Evolutionary conservation across 2,888 invertebrate genomes (phyloP).

Genomic region (Drosophila emarginata): DNA sequence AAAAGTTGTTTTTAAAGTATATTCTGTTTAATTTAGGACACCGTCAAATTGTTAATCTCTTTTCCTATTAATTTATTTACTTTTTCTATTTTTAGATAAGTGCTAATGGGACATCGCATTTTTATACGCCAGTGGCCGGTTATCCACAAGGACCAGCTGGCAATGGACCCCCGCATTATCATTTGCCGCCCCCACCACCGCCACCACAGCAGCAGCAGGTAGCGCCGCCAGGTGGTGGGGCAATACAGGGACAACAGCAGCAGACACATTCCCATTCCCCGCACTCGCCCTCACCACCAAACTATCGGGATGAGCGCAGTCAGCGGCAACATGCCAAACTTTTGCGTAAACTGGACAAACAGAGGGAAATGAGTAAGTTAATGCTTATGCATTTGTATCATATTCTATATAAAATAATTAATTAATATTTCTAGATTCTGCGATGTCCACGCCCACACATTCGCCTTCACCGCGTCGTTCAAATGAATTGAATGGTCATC

Average conservation of each 20-base stretch:
- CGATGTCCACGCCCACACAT: constrained; percentile 84
- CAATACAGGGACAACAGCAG: constrained; percentile 48
- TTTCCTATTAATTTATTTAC: neutral
- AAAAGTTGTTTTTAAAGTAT: constrained; percentile 14
- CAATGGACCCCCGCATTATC: constrained; percentile 81
- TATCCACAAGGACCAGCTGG: constrained; percentile 84
- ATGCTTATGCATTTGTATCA: constrained; percentile 23
- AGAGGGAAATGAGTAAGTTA: constrained; percentile 84
- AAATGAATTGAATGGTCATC: constrained; percentile 85
- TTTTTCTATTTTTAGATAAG: constrained; percentile 84
- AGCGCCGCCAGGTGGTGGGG: constrained; percentile 22
- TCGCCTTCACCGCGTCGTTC: constrained; percentile 86
- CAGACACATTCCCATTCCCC: constrained; percentile 85
- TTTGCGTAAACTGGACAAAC: constrained; percentile 89
- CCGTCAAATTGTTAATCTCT: neutral
- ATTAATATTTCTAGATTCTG: constrained; percentile 65
- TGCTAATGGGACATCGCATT: constrained; percentile 88
- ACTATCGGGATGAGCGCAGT: constrained; percentile 90
- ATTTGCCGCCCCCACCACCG: constrained; percentile 69
- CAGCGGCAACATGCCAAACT: constrained; percentile 90
- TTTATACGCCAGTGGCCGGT: constrained; percentile 85
- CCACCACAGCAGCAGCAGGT: constrained; percentile 53
- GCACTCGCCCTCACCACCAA: constrained; percentile 87
- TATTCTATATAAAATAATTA: neutral
- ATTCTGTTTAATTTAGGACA: neutral